phyloP scores from a whole-genome alignment of 2,113 vertebrate species.

The Bambusicola thoracicus region DNA sequence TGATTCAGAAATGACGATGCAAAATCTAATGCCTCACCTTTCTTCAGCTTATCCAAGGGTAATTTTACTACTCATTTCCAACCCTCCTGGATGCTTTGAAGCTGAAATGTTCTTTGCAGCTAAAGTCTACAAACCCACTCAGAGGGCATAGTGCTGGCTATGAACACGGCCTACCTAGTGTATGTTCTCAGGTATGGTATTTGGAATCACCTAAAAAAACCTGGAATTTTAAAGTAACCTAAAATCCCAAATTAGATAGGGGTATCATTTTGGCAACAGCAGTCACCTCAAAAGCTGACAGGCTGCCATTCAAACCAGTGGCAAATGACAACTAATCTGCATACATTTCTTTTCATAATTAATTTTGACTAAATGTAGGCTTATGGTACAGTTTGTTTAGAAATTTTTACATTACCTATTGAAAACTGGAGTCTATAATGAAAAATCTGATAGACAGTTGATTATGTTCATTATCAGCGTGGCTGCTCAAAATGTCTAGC shows the following conservation, averaged over 20 bases:
- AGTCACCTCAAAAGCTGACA: constrained; percentile 21
- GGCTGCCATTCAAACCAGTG: constrained; percentile 32
- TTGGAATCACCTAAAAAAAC: neutral
- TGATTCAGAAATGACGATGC: fast-evolving
- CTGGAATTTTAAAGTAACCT: neutral
- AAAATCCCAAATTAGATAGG: neutral
- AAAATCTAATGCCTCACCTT: neutral
- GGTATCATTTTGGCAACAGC: neutral
- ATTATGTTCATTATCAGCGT: constrained; percentile 36
- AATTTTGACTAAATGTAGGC: constrained; percentile 65
- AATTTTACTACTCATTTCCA: neutral
- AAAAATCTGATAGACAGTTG: constrained; percentile 52
- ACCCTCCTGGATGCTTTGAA: neutral
- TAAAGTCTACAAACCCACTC: neutral
- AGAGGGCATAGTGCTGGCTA: neutral
- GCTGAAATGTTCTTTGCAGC: neutral
- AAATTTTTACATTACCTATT: constrained; percentile 59
- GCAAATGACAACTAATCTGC: constrained; percentile 38
- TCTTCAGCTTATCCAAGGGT: neutral
- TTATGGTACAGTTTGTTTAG: constrained; percentile 55
- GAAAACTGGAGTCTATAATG: constrained; percentile 17
- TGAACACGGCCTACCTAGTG: neutral
- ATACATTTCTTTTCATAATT: constrained; percentile 53
- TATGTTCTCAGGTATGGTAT: neutral
- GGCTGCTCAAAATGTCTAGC: constrained; percentile 46